A percentile compares a stretch with the other conserved stretches of the same genome.
phyloP scores from a whole-genome alignment of 1,140 invertebrate genomes.

The Coenobita brevimanus region DNA sequence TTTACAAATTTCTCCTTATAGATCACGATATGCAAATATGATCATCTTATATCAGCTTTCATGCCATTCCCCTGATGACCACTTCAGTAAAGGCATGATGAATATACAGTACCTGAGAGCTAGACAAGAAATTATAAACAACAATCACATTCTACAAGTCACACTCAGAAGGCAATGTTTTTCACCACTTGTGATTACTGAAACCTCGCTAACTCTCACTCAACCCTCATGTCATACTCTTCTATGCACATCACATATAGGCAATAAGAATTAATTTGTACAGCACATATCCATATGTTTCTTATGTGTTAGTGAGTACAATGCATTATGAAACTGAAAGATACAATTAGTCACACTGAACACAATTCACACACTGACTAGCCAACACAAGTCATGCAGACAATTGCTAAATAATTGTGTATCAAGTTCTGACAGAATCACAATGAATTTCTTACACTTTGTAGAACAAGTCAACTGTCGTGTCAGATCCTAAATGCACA shows the following conservation, averaged over 20 bases:
- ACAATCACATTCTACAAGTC: conserved; percentile 47
- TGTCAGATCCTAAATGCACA: conserved; percentile 55
- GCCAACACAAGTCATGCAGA: conserved; percentile 62
- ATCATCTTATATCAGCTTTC: conserved; percentile 35
- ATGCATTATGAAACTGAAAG: conserved; percentile 55
- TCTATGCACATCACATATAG: conserved; percentile 50
- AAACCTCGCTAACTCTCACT: conserved; percentile 16
- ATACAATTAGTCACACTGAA: conserved; percentile 56
- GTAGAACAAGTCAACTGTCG: conserved; percentile 16
- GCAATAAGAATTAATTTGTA: conserved; percentile 60
- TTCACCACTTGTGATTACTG: conserved; percentile 48
- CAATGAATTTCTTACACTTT: conserved; percentile 37
- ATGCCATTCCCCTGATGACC: conserved; percentile 37
- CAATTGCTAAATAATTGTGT: conserved; percentile 60
- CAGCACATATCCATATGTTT: conserved; percentile 57
- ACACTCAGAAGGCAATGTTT: conserved; percentile 47
- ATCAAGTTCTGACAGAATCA: conserved; percentile 43
- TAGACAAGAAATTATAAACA: conserved; percentile 61
- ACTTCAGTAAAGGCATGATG: conserved; percentile 54
- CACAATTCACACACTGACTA: conserved; percentile 60
- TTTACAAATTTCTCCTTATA: conserved; percentile 54
- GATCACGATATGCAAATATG: conserved; percentile 62
- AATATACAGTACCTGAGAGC: conserved; percentile 63
- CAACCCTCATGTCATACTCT: conserved; percentile 34
- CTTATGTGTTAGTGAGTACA: conserved; percentile 57